Evolutionary conservation across 1,140 invertebrate species (phyloP).

Genomic region (Odontomachus brunneus): DNA sequence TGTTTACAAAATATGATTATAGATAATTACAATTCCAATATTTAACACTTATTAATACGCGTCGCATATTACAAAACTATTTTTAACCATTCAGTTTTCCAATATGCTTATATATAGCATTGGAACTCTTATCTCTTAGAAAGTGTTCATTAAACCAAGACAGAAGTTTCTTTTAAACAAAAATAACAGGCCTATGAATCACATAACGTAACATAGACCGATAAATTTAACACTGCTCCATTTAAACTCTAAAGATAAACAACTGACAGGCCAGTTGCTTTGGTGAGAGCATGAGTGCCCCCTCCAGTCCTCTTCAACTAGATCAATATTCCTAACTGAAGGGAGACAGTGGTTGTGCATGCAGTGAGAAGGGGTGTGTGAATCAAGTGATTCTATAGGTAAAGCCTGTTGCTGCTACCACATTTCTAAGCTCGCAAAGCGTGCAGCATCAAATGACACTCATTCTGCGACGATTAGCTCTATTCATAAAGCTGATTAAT

Average conservation of each 20-base stretch:
- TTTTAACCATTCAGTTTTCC: constrained; percentile 18
- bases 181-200: constrained; percentile 44
- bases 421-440: constrained; percentile 61
- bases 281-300: constrained; percentile 69
- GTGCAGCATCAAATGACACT: constrained; percentile 51
- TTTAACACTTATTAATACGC: background rate
- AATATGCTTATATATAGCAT: constrained; percentile 3
- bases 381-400: constrained; percentile 80
- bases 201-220: constrained; percentile 44
- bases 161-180: constrained; percentile 30
- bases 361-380: constrained; percentile 75
- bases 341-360: constrained; percentile 71
- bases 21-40: constrained; percentile 38
- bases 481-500: constrained; percentile 44
- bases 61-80: constrained; percentile 3
- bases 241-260: constrained; percentile 80
- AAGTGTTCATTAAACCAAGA: constrained; percentile 27
- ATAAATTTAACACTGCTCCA: constrained; percentile 74
- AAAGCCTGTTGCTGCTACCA: constrained; percentile 84
- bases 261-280: constrained; percentile 71
- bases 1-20: background rate
- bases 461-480: constrained; percentile 46
- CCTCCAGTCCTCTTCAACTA: constrained; percentile 74
- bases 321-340: constrained; percentile 84
- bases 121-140: constrained; percentile 8